Evolutionary conservation across 2,888 invertebrate species (phyloP), one percentile per base, ranked within the genome.

Genomic region (Hydroisotoma schaefferi): DNA sequence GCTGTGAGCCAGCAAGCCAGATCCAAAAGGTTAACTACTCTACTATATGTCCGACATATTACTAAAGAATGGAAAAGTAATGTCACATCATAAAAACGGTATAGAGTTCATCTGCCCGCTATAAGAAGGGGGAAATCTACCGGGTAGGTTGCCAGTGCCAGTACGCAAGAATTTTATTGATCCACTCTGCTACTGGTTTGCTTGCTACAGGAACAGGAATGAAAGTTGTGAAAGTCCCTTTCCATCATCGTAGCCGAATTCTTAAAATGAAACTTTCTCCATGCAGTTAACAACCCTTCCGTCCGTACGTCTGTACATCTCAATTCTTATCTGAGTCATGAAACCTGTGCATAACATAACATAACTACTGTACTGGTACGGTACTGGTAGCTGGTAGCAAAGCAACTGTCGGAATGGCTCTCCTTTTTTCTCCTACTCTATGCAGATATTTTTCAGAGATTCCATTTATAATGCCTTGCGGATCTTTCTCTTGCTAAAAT

Each of bases 131-230:
- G n/a, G n/a, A n/a, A n/a, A n/a, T n/a, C 40, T 15, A 40, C 40
- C 46, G 46, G 46, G 43, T 43, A 49, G 49, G 20, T 15, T 18
- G 26, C n/a, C n/a, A 28, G 8, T 20, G 28, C 18, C 27, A 49
- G 25, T 49, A 49, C 49, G 49, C 49, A 49, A 49, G 49, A 27
- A 49, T 49, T 49, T 49, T 49, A 49, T 49, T 49, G 49, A 49
- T 49, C 49, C 49, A n/a, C 3, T 28, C 40, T 15, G 8, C n/a
- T n/a, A n/a, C n/a, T n/a, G n/a, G n/a, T n/a, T n/a, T n/a, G n/a
- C n/a, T n/a, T n/a, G n/a, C n/a, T n/a, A n/a, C n/a, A n/a, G n/a
- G n/a, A n/a, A n/a, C n/a, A n/a, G n/a, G n/a, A n/a, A n/a, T n/a
- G 33, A 33, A 33, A 10, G 8, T 15, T 15, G 33, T 33, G 8